A percentile compares a stretch with the other conserved stretches of the same genome.
phyloP scores from a whole-genome alignment of 2,797 vertebrate genomes.

The Xyrichtys novacula region DNA sequence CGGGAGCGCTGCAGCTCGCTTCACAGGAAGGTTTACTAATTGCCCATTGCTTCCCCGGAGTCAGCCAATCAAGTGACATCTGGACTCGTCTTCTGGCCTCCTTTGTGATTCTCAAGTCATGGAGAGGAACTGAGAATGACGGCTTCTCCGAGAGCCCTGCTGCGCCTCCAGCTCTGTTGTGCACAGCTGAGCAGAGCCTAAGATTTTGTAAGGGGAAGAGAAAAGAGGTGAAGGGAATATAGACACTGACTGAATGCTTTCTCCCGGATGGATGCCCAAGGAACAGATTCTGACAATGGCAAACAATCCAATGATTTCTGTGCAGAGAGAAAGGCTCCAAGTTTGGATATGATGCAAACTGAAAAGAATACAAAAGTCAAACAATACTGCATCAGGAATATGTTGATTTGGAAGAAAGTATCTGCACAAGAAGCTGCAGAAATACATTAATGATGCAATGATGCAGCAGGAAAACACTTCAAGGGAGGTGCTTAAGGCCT shows the following conservation, averaged over 20 bases:
- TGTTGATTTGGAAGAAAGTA: not conserved
- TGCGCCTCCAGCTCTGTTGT: not conserved
- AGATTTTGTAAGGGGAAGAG: slow-evolving; percentile 19
- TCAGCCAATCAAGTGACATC: slow-evolving; percentile 37
- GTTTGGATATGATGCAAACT: not conserved
- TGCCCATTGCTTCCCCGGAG: slow-evolving; percentile 30
- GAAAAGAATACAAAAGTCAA: not conserved
- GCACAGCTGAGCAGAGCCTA: slow-evolving; percentile 10
- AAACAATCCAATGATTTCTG: not conserved
- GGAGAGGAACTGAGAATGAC: slow-evolving; percentile 63
- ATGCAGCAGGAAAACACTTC: no score
- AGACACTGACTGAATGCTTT: slow-evolving; percentile 21
- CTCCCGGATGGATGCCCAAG: slow-evolving; percentile 18
- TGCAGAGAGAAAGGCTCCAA: not conserved
- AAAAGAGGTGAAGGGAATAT: slow-evolving; percentile 22
- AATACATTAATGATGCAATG: not conserved
- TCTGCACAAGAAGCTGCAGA: not conserved
- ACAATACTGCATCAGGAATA: not conserved
- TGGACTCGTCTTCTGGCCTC: slow-evolving; percentile 33
- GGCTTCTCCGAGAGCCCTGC: slow-evolving; percentile 32
- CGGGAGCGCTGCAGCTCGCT: not conserved
- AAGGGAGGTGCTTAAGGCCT: no score
- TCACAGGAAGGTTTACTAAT: slow-evolving; percentile 39
- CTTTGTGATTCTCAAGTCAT: slow-evolving; percentile 72
- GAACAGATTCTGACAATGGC: not conserved